Base-by-base conservation (phyloP, 2,888 invertebrate species). In the Tetragnatha montana region DNA sequence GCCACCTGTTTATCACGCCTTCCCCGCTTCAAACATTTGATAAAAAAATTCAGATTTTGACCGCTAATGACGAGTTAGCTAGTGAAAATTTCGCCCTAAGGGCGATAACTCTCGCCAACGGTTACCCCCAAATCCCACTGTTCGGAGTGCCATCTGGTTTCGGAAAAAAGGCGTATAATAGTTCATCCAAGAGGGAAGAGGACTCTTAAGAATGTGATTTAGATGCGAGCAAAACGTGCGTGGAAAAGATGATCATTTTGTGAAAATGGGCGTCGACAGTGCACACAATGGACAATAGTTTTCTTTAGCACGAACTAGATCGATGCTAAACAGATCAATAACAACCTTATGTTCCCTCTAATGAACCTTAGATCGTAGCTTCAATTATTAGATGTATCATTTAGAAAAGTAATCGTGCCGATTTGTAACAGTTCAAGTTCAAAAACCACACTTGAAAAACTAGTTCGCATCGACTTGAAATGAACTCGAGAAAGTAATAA, bases 261-360 rank as follows among this genome's bases (percentile, higher is more conserved):
- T 12, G 60, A 73, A 81, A 81, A 35, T 50, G 69, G 85, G 78
- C 85, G 85, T 85, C 71, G 79, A 71, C 84, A 79, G 12, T 21
- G 60, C 51, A 60, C 60, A 85, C 85, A 85, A 85, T 85, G 85
- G 79, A 85, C 85, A 85, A 85, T 85, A 51, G 50, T 76, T 68
- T 83, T 21, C 35, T 10, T 69, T 71, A 50, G 10, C 51, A 49
- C 71, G 78, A 85, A 82, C 74, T 74, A n/a, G 73, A 82, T 82
- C 51, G 47, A 14, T 68, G 60, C 51, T 49, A n/a, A 51, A 8
- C 12, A 82, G 82, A 82, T 82, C 51, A 51, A 60, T 60, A 60
- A 60, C 17, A 49, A 71, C 74, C 60, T 51, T 35, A 82, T 82
- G 71, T 81, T 70, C 21, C 19, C 12, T 21, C 60, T 78, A 78